Evolutionary conservation across 2,797 vertebrate genomes (phyloP).

Genomic region (Sebastes variabilis): DNA sequence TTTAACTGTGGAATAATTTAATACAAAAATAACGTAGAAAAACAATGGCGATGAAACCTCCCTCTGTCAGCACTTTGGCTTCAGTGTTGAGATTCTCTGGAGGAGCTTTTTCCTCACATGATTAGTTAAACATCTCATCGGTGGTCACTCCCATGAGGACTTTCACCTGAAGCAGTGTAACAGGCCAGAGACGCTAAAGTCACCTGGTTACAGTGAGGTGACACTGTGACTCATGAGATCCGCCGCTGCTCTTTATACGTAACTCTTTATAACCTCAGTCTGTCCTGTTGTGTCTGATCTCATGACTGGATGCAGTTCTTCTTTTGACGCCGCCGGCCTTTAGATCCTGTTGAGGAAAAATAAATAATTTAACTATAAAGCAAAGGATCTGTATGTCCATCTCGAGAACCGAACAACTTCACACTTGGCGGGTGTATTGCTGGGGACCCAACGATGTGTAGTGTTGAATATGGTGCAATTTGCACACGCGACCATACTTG

Average conservation of each 20-base stretch:
- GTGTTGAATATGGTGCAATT: no score
- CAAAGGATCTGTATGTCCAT: no score
- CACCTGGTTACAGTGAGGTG: background rate
- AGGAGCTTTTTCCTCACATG: background rate
- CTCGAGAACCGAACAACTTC: no score
- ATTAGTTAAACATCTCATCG: background rate
- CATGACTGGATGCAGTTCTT: conserved; percentile 85
- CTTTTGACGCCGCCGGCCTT: conserved; percentile 69
- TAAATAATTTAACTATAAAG: background rate
- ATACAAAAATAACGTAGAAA: conserved; percentile 24
- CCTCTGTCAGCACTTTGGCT: conserved; percentile 11
- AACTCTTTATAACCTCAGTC: background rate
- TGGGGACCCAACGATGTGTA: no score
- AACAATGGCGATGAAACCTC: background rate
- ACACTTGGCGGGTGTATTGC: no score
- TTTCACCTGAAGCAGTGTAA: background rate
- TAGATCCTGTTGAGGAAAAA: conserved; percentile 59
- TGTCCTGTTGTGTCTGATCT: conserved; percentile 16
- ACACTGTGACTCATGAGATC: conserved; percentile 2
- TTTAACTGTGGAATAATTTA: conserved; percentile 46
- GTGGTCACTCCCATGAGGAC: background rate
- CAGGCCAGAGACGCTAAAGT: background rate
- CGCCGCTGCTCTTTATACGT: background rate
- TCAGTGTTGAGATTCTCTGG: background rate
- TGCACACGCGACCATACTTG: no score